Evolutionary conservation across 2,113 vertebrate genomes (phyloP).

Genomic region (Mohoua ochrocephala): DNA sequence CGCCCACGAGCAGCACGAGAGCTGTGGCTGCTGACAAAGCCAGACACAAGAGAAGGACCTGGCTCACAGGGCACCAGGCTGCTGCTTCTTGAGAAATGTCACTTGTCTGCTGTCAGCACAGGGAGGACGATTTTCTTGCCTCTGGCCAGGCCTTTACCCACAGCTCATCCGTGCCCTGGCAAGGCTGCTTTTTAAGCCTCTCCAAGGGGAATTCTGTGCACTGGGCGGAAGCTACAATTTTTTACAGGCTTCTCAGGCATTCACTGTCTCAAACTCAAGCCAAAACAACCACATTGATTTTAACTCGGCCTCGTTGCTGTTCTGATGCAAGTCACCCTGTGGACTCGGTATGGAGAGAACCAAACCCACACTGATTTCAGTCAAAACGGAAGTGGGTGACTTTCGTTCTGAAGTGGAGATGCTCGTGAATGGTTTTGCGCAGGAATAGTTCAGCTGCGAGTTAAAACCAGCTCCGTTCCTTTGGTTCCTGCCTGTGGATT

Average conservation of each 20-base stretch:
- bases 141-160: background rate
- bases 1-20: rapidly evolving
- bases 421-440: background rate
- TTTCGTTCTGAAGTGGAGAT: background rate
- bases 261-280: background rate
- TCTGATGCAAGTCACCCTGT: background rate
- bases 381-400: background rate
- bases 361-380: background rate
- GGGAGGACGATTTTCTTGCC: background rate
- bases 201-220: background rate
- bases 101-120: background rate
- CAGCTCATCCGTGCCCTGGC: background rate
- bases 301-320: background rate
- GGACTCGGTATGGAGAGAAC: background rate
- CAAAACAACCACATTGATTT: background rate
- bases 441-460: background rate
- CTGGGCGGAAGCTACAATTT: background rate
- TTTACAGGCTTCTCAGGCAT: background rate
- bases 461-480: background rate
- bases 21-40: background rate
- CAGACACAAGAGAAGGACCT: rapidly evolving
- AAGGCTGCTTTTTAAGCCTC: background rate
- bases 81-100: background rate
- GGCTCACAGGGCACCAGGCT: background rate
- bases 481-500: background rate